Evolutionary conservation across 2,888 invertebrate genomes (phyloP).

Genomic region (Drosophila nigricruria): DNA sequence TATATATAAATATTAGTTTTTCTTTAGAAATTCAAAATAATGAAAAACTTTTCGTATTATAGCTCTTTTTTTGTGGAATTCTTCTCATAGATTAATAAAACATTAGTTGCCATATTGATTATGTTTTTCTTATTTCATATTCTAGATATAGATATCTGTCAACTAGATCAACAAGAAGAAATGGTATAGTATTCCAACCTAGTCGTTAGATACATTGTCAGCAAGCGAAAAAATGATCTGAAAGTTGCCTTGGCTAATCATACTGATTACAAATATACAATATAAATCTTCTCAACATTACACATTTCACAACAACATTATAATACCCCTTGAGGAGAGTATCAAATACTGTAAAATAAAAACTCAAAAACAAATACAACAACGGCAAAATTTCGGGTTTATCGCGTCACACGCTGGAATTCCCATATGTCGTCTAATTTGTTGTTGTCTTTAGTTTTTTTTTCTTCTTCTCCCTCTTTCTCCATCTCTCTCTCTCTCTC

Average conservation of each 20-base stretch:
- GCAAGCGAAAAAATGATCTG: neutral
- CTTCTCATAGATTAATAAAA: too few species aligned
- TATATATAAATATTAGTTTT: neutral
- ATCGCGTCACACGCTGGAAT: conserved; percentile 79
- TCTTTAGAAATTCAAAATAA: too few species aligned
- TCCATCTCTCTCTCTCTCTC: neutral
- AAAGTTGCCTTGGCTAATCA: neutral
- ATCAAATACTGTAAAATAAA: conserved; percentile 20
- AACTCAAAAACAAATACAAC: conserved; percentile 13
- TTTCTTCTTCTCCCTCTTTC: neutral
- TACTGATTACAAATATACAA: neutral
- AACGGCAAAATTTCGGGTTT: conserved; percentile 64
- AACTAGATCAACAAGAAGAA: too few species aligned
- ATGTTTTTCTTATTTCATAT: too few species aligned
- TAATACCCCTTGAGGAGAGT: neutral
- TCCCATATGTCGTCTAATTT: conserved; percentile 79
- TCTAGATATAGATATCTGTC: too few species aligned
- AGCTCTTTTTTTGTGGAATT: too few species aligned
- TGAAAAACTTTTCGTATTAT: too few species aligned
- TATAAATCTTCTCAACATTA: neutral
- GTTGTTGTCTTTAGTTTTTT: conserved; percentile 53
- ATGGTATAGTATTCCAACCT: too few species aligned
- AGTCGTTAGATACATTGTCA: too few species aligned
- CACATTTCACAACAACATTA: neutral
- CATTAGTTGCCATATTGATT: too few species aligned